Percentiles rank a stretch among this genome's conserved stretches.
Conservation (phyloP, 2,113 vertebrate genomes). For the Trachemys scripta region DNA sequence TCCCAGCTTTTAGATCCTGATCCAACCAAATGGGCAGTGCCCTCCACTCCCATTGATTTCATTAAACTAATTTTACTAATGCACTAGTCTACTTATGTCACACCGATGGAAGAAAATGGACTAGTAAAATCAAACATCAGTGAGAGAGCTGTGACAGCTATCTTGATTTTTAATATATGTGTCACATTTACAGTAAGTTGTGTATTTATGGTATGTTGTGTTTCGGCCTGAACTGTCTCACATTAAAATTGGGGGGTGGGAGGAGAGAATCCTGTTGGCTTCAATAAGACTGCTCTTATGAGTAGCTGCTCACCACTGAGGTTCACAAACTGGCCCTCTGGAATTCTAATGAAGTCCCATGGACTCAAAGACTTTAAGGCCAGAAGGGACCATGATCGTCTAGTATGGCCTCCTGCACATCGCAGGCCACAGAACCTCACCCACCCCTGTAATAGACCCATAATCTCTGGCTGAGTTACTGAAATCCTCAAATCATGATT, state of each 20-base stretch:
- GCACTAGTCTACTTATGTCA: background rate
- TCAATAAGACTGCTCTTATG: background rate
- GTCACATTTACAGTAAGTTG: background rate
- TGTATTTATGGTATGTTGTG: background rate
- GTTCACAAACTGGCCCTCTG: background rate
- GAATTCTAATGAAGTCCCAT: background rate
- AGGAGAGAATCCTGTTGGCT: background rate
- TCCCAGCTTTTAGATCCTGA: background rate
- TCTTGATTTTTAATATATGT: background rate
- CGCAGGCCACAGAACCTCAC: background rate
- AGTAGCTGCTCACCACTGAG: background rate
- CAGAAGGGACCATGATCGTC: background rate
- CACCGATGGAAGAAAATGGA: background rate
- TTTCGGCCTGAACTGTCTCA: background rate
- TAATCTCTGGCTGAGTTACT: background rate
- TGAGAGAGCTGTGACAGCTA: background rate
- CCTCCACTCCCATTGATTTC: rapidly evolving
- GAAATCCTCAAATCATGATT: background rate
- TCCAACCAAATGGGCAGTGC: background rate
- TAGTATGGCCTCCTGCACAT: background rate
- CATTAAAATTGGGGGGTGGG: background rate
- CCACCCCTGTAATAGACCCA: background rate
- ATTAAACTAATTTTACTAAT: background rate
- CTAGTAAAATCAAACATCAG: background rate
- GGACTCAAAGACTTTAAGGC: background rate